A percentile compares a stretch with the other conserved stretches of the same genome.
Evolutionary conservation across 2,888 invertebrate species (phyloP).

Genomic region (Slavum lentiscoides): DNA sequence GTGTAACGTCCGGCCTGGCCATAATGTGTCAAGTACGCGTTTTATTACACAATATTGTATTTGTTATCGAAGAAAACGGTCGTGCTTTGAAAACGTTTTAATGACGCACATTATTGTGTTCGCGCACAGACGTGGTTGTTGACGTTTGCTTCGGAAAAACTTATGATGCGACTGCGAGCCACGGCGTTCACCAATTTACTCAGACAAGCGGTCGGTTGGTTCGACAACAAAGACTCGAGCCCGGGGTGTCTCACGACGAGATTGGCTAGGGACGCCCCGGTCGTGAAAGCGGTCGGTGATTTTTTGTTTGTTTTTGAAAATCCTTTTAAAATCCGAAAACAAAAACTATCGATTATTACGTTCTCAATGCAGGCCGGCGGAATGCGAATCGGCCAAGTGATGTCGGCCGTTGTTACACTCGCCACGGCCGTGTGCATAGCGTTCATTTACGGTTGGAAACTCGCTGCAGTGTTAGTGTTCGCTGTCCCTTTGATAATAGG

Average conservation of each 20-base stretch:
- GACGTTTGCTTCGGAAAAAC: slow-evolving; percentile 58
- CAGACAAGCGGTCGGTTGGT: slow-evolving; percentile 61
- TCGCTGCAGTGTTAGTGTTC: slow-evolving; percentile 59
- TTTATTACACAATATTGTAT: no score
- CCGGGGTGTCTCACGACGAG: slow-evolving; percentile 60
- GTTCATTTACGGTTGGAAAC: slow-evolving; percentile 60
- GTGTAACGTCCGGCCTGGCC: slow-evolving; percentile 59
- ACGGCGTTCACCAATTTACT: slow-evolving; percentile 60
- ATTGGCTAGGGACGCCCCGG: slow-evolving; percentile 61
- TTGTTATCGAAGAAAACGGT: no score
- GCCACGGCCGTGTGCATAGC: slow-evolving; percentile 59
- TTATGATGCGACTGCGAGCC: slow-evolving; percentile 59
- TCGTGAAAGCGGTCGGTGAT: slow-evolving; percentile 59
- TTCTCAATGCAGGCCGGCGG: slow-evolving; percentile 60
- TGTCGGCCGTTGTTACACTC: slow-evolving; percentile 59
- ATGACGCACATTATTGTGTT: not conserved
- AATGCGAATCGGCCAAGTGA: slow-evolving; percentile 59
- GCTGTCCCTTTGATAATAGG: slow-evolving; percentile 60
- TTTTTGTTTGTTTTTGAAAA: no score
- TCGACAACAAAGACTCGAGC: slow-evolving; percentile 60
- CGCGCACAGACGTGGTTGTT: slow-evolving; percentile 55
- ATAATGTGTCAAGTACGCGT: slow-evolving; percentile 59
- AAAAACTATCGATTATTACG: not conserved
- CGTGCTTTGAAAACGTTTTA: no score
- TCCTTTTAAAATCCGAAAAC: no score